These are phyloP conservation scores for Phaethornis superciliosus DNA, from an alignment of 2,113 vertebrate genomes.

Conservation along the genomic window DNA sequence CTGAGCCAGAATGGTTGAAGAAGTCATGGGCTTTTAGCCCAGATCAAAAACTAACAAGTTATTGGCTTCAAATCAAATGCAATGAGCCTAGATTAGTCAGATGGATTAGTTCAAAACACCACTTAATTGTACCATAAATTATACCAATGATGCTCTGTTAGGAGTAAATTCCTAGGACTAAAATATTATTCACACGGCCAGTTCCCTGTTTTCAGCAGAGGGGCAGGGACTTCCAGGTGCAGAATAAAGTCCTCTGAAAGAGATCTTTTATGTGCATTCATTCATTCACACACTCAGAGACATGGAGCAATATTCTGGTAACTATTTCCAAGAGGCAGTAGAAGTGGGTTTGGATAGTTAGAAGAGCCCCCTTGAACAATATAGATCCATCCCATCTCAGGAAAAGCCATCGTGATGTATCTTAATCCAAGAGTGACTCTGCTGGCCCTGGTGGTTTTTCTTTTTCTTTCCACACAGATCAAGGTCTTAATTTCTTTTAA, in stretches of 20 bases:
- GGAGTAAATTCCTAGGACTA: background rate
- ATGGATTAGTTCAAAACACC: constrained; percentile 10
- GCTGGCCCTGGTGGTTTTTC: background rate
- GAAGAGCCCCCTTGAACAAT: background rate
- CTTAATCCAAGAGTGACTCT: background rate
- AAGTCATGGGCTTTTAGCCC: background rate
- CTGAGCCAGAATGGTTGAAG: background rate
- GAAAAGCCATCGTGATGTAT: background rate
- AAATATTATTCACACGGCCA: background rate
- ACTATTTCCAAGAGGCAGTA: background rate
- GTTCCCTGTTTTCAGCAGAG: background rate
- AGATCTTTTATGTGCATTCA: background rate
- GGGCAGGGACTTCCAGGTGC: background rate
- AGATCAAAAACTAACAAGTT: background rate
- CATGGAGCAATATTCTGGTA: background rate
- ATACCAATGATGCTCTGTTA: background rate
- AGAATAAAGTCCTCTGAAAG: background rate
- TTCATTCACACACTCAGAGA: background rate
- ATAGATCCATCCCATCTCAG: background rate
- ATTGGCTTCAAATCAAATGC: background rate
- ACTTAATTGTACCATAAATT: background rate
- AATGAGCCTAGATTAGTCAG: background rate
- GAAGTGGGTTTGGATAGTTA: background rate
- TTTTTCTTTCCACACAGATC: background rate
- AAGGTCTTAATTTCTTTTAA: background rate